Conservation (phyloP, 2,113 vertebrate species). For the Nanorana parkeri region DNA sequence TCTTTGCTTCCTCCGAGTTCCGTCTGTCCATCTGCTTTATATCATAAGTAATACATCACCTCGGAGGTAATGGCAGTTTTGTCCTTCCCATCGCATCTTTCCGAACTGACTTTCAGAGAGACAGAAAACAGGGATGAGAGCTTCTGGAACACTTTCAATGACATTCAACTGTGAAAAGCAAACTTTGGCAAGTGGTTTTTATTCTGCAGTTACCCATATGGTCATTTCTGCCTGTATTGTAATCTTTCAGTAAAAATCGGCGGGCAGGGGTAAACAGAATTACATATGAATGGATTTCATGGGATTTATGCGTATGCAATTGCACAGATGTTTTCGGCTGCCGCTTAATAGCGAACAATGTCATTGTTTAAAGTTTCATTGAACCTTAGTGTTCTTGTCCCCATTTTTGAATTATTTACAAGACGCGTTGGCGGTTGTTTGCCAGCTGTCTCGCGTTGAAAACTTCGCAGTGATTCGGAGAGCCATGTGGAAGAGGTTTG, state of each 20-base stretch:
- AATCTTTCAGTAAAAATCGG: slow-evolving; percentile 33
- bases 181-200: slow-evolving; percentile 13
- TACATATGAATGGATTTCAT: slow-evolving; percentile 47
- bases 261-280: slow-evolving; percentile 30
- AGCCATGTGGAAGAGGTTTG: neutral
- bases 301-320: slow-evolving; percentile 47
- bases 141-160: slow-evolving; percentile 15
- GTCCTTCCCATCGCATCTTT: slow-evolving; percentile 13
- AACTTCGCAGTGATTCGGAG: neutral
- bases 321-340: slow-evolving; percentile 47
- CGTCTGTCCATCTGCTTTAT: neutral
- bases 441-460: slow-evolving; percentile 35
- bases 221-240: slow-evolving; percentile 33
- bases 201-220: slow-evolving; percentile 34
- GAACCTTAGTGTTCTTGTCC: slow-evolving; percentile 1
- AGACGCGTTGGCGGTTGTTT: slow-evolving; percentile 4
- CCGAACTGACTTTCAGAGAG: slow-evolving; percentile 1
- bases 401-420: slow-evolving; percentile 42
- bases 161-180: slow-evolving; percentile 41
- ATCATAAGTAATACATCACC: slow-evolving; percentile 13
- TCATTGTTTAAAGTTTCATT: slow-evolving; percentile 49
- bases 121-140: neutral
- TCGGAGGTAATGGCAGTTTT: slow-evolving; percentile 1
- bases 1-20: neutral
- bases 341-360: slow-evolving; percentile 31